These are phyloP conservation scores for Amblyopsis rosae DNA, from an alignment of 2,113 vertebrate species.

Conservation along the genomic window DNA sequence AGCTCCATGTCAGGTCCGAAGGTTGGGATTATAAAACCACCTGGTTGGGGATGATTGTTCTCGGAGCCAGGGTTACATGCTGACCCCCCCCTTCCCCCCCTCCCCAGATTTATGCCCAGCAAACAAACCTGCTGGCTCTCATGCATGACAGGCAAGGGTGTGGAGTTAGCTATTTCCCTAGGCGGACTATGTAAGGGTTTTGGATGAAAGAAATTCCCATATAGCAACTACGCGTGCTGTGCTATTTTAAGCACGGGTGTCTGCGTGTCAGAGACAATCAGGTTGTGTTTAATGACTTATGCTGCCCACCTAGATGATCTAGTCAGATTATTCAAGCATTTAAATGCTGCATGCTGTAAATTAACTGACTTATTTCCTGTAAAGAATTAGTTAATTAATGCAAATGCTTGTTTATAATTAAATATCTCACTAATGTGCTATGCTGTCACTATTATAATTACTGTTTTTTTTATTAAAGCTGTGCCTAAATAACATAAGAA, in stretches of 20 bases:
- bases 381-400: slow-evolving; percentile 35
- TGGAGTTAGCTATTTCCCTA: neutral
- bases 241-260: slow-evolving; percentile 6
- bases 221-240: slow-evolving; percentile 10
- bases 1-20: slow-evolving; percentile 11
- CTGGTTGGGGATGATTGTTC: slow-evolving; percentile 18
- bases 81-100: slow-evolving; percentile 12
- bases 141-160: slow-evolving; percentile 6
- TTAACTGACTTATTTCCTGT: neutral
- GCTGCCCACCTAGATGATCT: neutral
- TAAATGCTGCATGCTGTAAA: neutral
- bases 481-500: slow-evolving; percentile 27
- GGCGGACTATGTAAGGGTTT: slow-evolving; percentile 25
- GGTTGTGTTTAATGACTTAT: neutral
- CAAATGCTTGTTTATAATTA: slow-evolving; percentile 43
- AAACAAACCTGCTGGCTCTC: slow-evolving; percentile 25
- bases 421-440: slow-evolving; percentile 39
- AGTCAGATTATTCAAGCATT: neutral
- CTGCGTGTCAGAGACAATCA: neutral
- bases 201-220: slow-evolving; percentile 12
- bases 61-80: neutral
- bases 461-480: slow-evolving; percentile 5
- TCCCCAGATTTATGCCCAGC: slow-evolving; percentile 34
- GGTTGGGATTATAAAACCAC: slow-evolving; percentile 19
- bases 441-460: slow-evolving; percentile 20